Evolutionary conservation across 2,797 vertebrate genomes (phyloP), one percentile per base, ranked within the genome.

Genomic region (Poecilia gillii): DNA sequence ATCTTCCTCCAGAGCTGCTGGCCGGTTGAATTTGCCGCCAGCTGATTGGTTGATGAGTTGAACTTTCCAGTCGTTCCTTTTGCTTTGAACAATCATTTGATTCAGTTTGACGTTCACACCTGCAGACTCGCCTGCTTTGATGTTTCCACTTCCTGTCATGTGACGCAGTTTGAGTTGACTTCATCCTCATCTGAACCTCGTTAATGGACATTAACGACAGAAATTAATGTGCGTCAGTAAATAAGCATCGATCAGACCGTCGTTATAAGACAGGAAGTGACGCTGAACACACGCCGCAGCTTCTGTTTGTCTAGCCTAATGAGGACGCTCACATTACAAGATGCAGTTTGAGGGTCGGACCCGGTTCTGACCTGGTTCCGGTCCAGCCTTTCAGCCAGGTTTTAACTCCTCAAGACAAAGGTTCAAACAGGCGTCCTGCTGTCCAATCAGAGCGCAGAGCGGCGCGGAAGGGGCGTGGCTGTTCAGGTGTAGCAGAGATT

Each of bases 401-500:
- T 70, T 6, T 16, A n/a, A 14, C 41, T 45, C 12, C 2, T 43
- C 1, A 68, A 70, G 7, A 1, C 66, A 25, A 43, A 41, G 45
- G 46, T 51, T 23, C 31, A 51, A 53, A 0, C 33, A 23, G 20
- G 49, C 5, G 23, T 76, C 33, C 36, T 79, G 23, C n/a, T 1
- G 3, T 79, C 80, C 74, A 76, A 73, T 82, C 78, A 76, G 57
- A 87, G 45, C 16, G 68, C 59, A 78, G 62, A 36, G 16, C 49
- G 20, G 49, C 49, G 7, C 7, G 49, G 2, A 53, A 18, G 33
- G 79, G 77, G 80, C 31, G 75, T 81, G 85, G 82, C 72, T 76
- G 4, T 74, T 72, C 78, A 86, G 81, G 87, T 93, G 91, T 93
- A 93, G 93, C 93, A 92, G 73, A 87, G 87, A 77, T 90, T 91